A percentile compares a stretch with the other conserved stretches of the same genome.
Evolutionary conservation across 2,797 vertebrate species (phyloP).

Genomic region (Enoplosus armatus): DNA sequence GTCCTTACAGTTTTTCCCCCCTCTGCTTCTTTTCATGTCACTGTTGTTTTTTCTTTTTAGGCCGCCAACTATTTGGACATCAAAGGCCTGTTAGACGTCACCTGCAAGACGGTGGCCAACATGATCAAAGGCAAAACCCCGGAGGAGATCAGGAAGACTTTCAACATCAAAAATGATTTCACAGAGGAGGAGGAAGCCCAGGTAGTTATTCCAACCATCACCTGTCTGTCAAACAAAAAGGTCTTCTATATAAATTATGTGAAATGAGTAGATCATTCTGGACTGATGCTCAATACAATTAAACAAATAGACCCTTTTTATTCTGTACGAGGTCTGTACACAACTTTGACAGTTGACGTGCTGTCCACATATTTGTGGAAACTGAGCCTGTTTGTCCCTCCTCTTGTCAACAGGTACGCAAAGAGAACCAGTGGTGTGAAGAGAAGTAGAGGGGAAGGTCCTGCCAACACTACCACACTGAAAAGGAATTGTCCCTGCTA

Average conservation of each 20-base stretch:
- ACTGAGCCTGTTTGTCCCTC: background rate
- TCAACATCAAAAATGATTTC: constrained; percentile 99
- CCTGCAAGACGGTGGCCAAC: constrained; percentile 97
- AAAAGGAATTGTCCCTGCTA: constrained; percentile 90
- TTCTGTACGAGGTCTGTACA: background rate
- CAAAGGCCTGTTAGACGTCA: constrained; percentile 96
- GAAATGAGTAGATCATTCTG: background rate
- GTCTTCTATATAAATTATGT: background rate
- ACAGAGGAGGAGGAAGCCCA: constrained; percentile 99
- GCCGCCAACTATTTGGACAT: constrained; percentile 99
- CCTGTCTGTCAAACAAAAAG: background rate
- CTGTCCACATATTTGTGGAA: background rate
- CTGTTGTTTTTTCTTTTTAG: constrained; percentile 78
- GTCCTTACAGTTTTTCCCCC: no score
- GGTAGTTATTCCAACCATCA: constrained; percentile 81
- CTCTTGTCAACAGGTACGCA: constrained; percentile 90
- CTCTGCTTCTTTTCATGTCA: background rate
- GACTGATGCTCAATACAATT: background rate
- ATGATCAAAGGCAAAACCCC: constrained; percentile 99
- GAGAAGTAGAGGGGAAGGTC: constrained; percentile 90
- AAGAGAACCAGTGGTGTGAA: constrained; percentile 99
- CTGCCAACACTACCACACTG: constrained; percentile 88
- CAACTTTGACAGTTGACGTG: background rate
- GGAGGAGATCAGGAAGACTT: constrained; percentile 99
- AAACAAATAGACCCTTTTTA: background rate